These are phyloP conservation scores for Chrysolina haemoptera DNA, from an alignment of 2,888 invertebrate species.

Conservation along the genomic window DNA sequence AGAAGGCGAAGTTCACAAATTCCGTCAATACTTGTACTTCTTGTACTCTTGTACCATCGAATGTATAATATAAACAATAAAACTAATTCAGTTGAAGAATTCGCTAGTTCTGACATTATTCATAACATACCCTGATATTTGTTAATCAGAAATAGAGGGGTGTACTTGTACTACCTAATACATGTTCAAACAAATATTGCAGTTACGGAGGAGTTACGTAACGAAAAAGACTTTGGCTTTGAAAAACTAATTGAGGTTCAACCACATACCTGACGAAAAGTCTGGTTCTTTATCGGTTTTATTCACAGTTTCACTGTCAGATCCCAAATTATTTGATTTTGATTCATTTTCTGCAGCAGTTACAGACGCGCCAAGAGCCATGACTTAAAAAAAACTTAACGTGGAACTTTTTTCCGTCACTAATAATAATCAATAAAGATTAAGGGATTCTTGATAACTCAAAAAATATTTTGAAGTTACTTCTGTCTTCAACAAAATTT, in stretches of 20 bases:
- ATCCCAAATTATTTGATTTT: constrained; percentile 52
- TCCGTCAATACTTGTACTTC: not conserved
- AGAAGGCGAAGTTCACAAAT: constrained; percentile 7
- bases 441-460: not conserved
- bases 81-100: not conserved
- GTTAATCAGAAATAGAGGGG: too few relatives aligned
- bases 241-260: constrained; percentile 14
- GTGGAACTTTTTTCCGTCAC: not conserved
- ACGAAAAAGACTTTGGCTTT: constrained; percentile 26
- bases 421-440: not conserved
- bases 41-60: too few relatives aligned
- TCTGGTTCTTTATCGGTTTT: constrained; percentile 49
- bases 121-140: too few relatives aligned
- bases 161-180: too few relatives aligned
- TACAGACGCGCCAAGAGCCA: constrained; percentile 63
- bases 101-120: not conserved
- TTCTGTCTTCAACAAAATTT: constrained; percentile 37
- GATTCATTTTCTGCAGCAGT: constrained; percentile 56
- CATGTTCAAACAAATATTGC: not conserved
- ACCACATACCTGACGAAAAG: constrained; percentile 50
- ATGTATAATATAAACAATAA: too few relatives aligned
- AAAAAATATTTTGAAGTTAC: not conserved
- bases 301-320: constrained; percentile 50
- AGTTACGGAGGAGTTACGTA: constrained; percentile 26
- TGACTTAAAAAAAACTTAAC: constrained; percentile 43